phyloP scores from a whole-genome alignment of 1,140 invertebrate genomes.

The Drosophila sproati region DNA sequence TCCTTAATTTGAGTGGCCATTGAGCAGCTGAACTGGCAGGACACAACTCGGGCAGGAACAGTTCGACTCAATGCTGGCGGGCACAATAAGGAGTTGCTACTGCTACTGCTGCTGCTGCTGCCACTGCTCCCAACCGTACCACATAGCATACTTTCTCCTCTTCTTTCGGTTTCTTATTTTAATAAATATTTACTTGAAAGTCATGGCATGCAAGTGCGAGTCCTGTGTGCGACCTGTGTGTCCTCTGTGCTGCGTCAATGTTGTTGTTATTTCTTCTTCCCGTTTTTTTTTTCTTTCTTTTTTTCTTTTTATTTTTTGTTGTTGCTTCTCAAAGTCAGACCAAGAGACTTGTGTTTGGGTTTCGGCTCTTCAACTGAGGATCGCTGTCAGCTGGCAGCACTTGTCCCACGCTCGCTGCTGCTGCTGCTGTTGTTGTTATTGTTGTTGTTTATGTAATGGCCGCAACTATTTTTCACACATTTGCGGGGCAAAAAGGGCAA shows the following conservation, averaged over 20 bases:
- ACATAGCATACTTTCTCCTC: not conserved
- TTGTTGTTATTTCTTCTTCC: conserved; percentile 8
- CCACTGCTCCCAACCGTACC: not conserved
- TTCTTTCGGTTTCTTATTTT: conserved; percentile 35
- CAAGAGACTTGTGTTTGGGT: conserved; percentile 21
- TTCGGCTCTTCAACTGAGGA: conserved; percentile 38
- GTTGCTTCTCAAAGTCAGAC: conserved; percentile 6
- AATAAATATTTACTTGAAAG: conserved; percentile 75
- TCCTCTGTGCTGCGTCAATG: conserved; percentile 36
- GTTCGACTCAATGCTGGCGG: conserved; percentile 21
- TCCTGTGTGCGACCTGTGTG: conserved; percentile 43
- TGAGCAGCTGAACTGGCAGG: conserved; percentile 37
- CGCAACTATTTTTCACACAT: conserved; percentile 67
- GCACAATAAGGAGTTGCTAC: conserved; percentile 16
- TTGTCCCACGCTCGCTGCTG: conserved; percentile 14
- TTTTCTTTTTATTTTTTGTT: not conserved
- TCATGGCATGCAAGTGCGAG: conserved; percentile 44
- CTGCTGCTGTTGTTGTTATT: conserved; percentile 6
- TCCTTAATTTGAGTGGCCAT: conserved; percentile 81
- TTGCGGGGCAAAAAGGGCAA: conserved; percentile 24
- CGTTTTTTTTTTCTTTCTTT: not conserved
- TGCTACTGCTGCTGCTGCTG: not conserved
- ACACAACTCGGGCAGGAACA: conserved; percentile 9
- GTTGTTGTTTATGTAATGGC: conserved; percentile 56
- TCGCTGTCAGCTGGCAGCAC: conserved; percentile 59